These are phyloP conservation scores for Ruditapes philippinarum DNA, from an alignment of 1,140 invertebrate genomes.

Conservation along the genomic window DNA sequence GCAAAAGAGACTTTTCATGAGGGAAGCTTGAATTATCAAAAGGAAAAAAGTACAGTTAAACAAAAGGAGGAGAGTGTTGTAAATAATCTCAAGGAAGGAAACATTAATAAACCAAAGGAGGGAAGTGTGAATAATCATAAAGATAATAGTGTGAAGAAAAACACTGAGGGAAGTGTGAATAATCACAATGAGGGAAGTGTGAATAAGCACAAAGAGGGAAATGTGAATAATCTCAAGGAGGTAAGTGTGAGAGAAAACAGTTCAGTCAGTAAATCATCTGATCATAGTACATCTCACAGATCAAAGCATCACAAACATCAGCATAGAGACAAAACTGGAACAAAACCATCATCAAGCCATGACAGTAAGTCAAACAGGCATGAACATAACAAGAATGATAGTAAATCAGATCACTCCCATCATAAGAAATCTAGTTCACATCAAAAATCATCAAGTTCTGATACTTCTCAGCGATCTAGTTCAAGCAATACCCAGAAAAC, in stretches of 20 bases:
- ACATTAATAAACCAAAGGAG: not conserved
- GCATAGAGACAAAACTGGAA: not conserved
- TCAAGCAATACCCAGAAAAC: not conserved
- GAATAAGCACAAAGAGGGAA: not conserved
- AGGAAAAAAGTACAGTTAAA: not conserved
- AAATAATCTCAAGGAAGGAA: not conserved
- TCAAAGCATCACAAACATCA: slow-evolving; percentile 40
- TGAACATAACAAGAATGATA: slow-evolving; percentile 1
- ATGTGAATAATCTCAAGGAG: not conserved
- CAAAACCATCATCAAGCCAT: slow-evolving; percentile 1
- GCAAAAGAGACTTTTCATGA: too few relatives aligned
- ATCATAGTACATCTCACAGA: slow-evolving; percentile 17
- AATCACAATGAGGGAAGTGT: not conserved
- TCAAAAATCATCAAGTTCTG: not conserved
- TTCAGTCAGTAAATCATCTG: slow-evolving; percentile 28
- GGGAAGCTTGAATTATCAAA: too few relatives aligned
- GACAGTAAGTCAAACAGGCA: slow-evolving; percentile 27
- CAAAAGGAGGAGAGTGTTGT: not conserved
- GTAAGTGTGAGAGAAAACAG: not conserved
- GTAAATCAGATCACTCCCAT: slow-evolving; percentile 43
- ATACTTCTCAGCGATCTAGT: slow-evolving; percentile 20
- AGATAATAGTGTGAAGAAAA: not conserved
- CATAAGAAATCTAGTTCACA: slow-evolving; percentile 31
- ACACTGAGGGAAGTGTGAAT: not conserved
- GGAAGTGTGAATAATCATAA: not conserved